These are phyloP conservation scores for Tortricodes alternella DNA, from an alignment of 2,888 invertebrate genomes.

Conservation along the genomic window DNA sequence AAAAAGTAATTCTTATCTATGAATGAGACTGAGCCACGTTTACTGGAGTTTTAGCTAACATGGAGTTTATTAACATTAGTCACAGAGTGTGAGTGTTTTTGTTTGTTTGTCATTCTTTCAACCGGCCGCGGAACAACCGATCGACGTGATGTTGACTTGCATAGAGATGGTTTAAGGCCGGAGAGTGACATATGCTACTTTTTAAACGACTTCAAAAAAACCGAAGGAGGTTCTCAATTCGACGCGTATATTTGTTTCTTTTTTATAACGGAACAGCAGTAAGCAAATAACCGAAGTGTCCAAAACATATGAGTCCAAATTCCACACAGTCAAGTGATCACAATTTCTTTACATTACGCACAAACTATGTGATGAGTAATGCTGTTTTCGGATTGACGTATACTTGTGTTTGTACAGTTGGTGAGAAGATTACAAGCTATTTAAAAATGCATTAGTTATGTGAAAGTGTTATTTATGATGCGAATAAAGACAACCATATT, in stretches of 20 bases:
- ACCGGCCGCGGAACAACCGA: no score
- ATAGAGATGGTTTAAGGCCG: no score
- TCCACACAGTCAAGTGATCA: slow-evolving; percentile 34
- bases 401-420: slow-evolving; percentile 64
- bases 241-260: no score
- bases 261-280: no score
- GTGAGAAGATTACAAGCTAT: slow-evolving; percentile 56
- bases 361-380: slow-evolving; percentile 53
- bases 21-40: neutral
- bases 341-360: slow-evolving; percentile 48
- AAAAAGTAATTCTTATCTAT: neutral
- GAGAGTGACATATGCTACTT: no score
- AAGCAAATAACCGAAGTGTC: neutral
- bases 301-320: slow-evolving; percentile 13
- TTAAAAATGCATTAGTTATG: slow-evolving; percentile 47
- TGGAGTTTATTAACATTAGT: slow-evolving; percentile 7
- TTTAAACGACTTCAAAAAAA: no score
- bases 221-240: no score
- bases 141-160: no score
- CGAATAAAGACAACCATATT: slow-evolving; percentile 9
- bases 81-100: no score
- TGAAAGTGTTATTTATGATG: slow-evolving; percentile 35
- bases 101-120: no score
- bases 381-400: slow-evolving; percentile 57
- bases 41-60: slow-evolving; percentile 10